These are phyloP conservation scores for Stegastes partitus DNA, from an alignment of 2,113 vertebrate species.

Conservation along the genomic window DNA sequence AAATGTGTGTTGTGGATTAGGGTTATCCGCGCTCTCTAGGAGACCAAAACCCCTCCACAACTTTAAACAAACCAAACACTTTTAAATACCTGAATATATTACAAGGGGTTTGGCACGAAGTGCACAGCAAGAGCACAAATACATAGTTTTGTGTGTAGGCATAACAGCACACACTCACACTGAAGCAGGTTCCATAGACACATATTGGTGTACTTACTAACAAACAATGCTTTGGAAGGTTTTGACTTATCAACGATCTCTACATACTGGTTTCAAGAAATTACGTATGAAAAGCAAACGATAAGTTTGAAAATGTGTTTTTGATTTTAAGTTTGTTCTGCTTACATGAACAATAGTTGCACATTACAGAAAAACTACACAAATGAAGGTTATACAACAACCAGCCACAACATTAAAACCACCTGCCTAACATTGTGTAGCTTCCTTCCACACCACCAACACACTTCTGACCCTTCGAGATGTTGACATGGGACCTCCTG, in stretches of 20 bases:
- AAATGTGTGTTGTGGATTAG: constrained; percentile 85
- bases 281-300: neutral
- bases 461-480: too few relatives aligned
- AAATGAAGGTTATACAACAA: too few relatives aligned
- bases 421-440: too few relatives aligned
- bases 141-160: constrained; percentile 24
- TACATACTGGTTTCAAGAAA: neutral
- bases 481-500: too few relatives aligned
- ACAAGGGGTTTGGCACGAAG: constrained; percentile 65
- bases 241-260: constrained; percentile 5
- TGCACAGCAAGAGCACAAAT: constrained; percentile 40
- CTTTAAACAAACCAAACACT: constrained; percentile 83
- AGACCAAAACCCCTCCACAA: constrained; percentile 79
- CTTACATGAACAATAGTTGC: too few relatives aligned
- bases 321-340: too few relatives aligned
- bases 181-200: constrained; percentile 16
- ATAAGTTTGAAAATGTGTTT: too few relatives aligned
- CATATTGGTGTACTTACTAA: neutral
- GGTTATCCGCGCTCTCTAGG: constrained; percentile 81
- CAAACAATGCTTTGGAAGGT: neutral
- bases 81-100: constrained; percentile 81
- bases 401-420: too few relatives aligned
- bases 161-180: constrained; percentile 6
- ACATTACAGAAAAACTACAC: too few relatives aligned
- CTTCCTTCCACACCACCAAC: too few relatives aligned